Percentiles rank a stretch among this genome's conserved stretches.
Evolutionary conservation across 2,113 vertebrate genomes (phyloP).

Genomic region (Channa maculata): DNA sequence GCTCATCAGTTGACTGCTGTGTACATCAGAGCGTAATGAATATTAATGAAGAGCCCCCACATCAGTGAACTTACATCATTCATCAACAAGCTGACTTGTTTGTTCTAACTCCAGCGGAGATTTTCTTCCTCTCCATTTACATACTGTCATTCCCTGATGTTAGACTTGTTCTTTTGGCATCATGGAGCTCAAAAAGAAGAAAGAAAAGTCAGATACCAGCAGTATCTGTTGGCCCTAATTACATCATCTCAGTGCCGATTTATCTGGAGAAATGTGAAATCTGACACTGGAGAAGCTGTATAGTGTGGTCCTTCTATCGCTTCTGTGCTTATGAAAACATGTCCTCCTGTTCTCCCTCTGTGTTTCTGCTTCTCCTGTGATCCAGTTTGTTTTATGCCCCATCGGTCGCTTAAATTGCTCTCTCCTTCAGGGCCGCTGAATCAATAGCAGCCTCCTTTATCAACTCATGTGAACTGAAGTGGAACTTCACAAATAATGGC

Average conservation of each 20-base stretch:
- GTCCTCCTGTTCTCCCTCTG: slow-evolving; percentile 56
- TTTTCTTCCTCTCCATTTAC: slow-evolving; percentile 59
- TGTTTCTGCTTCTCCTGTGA: slow-evolving; percentile 65
- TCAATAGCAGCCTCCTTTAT: slow-evolving; percentile 89
- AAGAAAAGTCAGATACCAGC: slow-evolving; percentile 8
- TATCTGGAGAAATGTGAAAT: slow-evolving; percentile 47
- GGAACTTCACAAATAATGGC: slow-evolving; percentile 92
- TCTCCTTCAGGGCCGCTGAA: slow-evolving; percentile 84
- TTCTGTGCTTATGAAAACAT: slow-evolving; percentile 42
- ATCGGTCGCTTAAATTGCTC: slow-evolving; percentile 88
- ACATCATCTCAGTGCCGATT: slow-evolving; percentile 43
- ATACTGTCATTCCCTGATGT: slow-evolving; percentile 53
- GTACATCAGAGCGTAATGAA: slow-evolving; percentile 81
- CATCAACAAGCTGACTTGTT: slow-evolving; percentile 76
- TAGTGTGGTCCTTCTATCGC: slow-evolving; percentile 10
- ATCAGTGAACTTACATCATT: slow-evolving; percentile 78
- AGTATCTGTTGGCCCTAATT: slow-evolving; percentile 33
- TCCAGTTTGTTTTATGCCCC: slow-evolving; percentile 86
- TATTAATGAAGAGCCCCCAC: slow-evolving; percentile 80
- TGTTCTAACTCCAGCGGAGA: slow-evolving; percentile 73
- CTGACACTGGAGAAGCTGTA: slow-evolving; percentile 39
- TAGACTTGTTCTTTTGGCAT: slow-evolving; percentile 44
- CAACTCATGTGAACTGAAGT: slow-evolving; percentile 91
- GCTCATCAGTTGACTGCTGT: slow-evolving; percentile 81
- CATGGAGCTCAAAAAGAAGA: slow-evolving; percentile 11